phyloP scores from a whole-genome alignment of 2,797 vertebrate genomes.

The Orientallactaga sibirica region DNA sequence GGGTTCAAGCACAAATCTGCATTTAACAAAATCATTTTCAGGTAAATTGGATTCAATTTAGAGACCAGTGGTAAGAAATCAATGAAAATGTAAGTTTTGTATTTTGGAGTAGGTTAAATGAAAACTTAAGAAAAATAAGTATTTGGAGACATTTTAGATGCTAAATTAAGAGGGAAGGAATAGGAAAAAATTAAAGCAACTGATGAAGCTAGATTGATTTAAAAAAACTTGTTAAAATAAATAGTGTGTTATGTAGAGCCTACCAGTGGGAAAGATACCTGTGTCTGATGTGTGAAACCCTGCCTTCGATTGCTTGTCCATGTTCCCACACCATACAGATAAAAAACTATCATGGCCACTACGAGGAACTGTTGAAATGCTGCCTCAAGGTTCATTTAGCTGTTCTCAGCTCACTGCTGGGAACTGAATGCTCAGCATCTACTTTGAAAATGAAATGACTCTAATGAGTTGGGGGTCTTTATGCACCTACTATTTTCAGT shows the following conservation, averaged over 20 bases:
- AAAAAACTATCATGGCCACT: constrained; percentile 83
- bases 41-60: constrained; percentile 52
- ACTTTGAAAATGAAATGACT: constrained; percentile 89
- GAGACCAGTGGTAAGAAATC: not conserved
- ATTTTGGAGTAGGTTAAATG: constrained; percentile 16
- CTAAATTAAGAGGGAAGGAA: constrained; percentile 17
- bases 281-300: constrained; percentile 71
- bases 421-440: constrained; percentile 86
- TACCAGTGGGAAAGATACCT: constrained; percentile 81
- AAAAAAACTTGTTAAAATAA: constrained; percentile 46
- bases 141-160: constrained; percentile 39
- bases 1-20: constrained; percentile 21
- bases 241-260: constrained; percentile 80
- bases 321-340: constrained; percentile 74
- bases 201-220: constrained; percentile 78
- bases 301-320: constrained; percentile 83
- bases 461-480: constrained; percentile 89
- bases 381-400: constrained; percentile 88
- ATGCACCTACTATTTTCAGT: constrained; percentile 87
- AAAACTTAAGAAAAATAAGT: constrained; percentile 44
- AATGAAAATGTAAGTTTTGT: constrained; percentile 22
- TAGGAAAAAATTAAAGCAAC: constrained; percentile 21
- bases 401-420: constrained; percentile 87
- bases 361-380: constrained; percentile 85
- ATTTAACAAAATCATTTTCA: constrained; percentile 51